Evolutionary conservation across 2,113 vertebrate genomes (phyloP), one percentile per base, ranked within the genome.

Genomic region (Notarius quadriscutis): DNA sequence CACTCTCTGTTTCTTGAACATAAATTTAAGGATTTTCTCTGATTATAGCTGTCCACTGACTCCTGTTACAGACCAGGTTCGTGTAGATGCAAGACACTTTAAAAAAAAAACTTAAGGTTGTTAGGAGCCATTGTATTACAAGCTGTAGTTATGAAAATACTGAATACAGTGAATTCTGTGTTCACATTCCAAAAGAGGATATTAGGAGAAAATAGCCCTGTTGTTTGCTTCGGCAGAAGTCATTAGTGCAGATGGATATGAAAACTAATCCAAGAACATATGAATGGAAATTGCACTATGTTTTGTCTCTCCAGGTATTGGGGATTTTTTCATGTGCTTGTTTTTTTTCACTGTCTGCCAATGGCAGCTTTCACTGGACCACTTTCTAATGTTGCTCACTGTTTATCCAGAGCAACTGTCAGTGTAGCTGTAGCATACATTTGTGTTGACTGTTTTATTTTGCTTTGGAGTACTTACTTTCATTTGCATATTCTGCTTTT

Each of bases 1-100:
- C 87, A 20, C 71, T 81, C 22, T 90, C 88, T 92, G 91, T 92
- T 92, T 90, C 90, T 91, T 90, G 81, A 82, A 51, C 85, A 81
- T 93, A 84, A 86, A 84, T 87, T 91, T 89, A 15, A 63, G 18
- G n/a, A 81, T 86, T 90, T 91, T 88, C 87, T 79, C 25, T 81
- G 84, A 86, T 88, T 84, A 87, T 72, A 87, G 71, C 57, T 83
- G 85, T 84, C 86, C 69, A 57, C 62, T 57, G 34, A 51, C 50
- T 83, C 65, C 74, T 83, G 17, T 83, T 25, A 14, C 41, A 77
- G 12, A 67, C 25, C 65, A 81, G 55, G 14, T 27, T 60, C 20
- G 14, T 57, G 51, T 85, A 62, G 57, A 62, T 11, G 48, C 74
- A 75, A 86, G 71, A 30, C 62, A 75, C 69, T 81, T 50, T n/a